Evolutionary conservation across 1,140 invertebrate species (phyloP).

Genomic region (Calliphora vicina): DNA sequence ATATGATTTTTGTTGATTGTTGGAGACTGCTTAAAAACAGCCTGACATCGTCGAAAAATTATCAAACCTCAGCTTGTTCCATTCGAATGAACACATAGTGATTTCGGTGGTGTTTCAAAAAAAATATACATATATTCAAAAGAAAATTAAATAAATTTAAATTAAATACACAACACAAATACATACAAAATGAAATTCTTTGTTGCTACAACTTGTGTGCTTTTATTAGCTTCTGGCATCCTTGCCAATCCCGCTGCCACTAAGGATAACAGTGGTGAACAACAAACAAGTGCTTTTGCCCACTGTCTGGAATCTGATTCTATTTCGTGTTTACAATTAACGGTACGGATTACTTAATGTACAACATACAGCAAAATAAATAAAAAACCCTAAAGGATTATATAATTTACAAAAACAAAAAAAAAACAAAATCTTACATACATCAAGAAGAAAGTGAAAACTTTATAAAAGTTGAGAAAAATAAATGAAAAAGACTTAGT

Average conservation of each 20-base stretch:
- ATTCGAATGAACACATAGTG: slow-evolving; percentile 64
- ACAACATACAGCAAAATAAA: neutral
- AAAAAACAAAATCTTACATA: too few relatives aligned
- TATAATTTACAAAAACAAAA: slow-evolving; percentile 31
- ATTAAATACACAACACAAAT: slow-evolving; percentile 31
- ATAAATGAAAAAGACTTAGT: neutral
- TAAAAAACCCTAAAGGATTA: slow-evolving; percentile 30
- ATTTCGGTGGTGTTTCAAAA: slow-evolving; percentile 58
- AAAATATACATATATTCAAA: neutral
- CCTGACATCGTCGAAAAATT: slow-evolving; percentile 61
- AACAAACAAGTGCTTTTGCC: slow-evolving; percentile 55
- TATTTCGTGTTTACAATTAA: slow-evolving; percentile 72
- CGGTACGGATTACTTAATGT: slow-evolving; percentile 62
- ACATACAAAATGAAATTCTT: slow-evolving; percentile 41
- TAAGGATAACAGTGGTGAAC: slow-evolving; percentile 43
- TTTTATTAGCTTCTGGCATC: slow-evolving; percentile 58
- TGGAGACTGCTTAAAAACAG: slow-evolving; percentile 64
- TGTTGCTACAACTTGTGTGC: slow-evolving; percentile 55
- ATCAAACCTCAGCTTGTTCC: slow-evolving; percentile 64
- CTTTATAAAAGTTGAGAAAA: neutral
- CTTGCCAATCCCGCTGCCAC: slow-evolving; percentile 53
- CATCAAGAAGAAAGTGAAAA: slow-evolving; percentile 12
- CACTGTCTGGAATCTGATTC: slow-evolving; percentile 72
- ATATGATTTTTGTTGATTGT: slow-evolving; percentile 47
- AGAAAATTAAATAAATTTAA: slow-evolving; percentile 14